Conservation (phyloP, 2,888 invertebrate genomes). For the Octonoba sinensis region DNA sequence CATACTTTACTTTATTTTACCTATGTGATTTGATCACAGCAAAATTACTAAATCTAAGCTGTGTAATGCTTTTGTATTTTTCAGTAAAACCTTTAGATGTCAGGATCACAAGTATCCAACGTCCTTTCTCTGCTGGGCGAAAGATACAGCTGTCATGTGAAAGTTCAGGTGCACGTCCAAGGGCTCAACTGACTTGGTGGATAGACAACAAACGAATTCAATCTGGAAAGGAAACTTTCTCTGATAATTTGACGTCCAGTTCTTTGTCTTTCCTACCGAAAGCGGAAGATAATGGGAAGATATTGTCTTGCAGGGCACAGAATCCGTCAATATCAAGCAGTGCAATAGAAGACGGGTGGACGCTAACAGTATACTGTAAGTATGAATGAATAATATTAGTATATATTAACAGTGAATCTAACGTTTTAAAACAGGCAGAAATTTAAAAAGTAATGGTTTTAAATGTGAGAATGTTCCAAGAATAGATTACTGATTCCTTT, state of each 20-base stretch:
- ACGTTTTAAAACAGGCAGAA: too few species aligned
- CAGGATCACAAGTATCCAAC: constrained; percentile 63
- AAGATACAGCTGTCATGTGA: constrained; percentile 66
- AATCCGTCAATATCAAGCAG: constrained; percentile 67
- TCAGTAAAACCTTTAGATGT: constrained; percentile 65
- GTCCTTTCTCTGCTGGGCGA: constrained; percentile 65
- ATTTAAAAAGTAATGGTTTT: too few species aligned
- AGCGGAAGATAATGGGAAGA: constrained; percentile 68
- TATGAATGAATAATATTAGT: not conserved
- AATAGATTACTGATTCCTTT: too few species aligned
- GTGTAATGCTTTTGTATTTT: too few species aligned
- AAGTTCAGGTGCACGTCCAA: constrained; percentile 66
- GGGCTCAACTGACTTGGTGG: constrained; percentile 66
- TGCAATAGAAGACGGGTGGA: constrained; percentile 67
- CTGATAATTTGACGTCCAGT: constrained; percentile 67
- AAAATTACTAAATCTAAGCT: too few species aligned
- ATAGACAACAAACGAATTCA: constrained; percentile 65
- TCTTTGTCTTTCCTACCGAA: constrained; percentile 66
- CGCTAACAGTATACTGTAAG: constrained; percentile 68
- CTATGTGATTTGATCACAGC: not conserved
- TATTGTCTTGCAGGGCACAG: constrained; percentile 67
- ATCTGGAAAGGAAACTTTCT: constrained; percentile 62
- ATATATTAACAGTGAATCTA: too few species aligned
- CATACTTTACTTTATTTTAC: not conserved
- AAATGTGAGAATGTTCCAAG: too few species aligned